Percentiles rank a stretch among this genome's conserved stretches.
Evolutionary conservation across 2,888 invertebrate genomes (phyloP).

Genomic region (Ochropacha duplaris): DNA sequence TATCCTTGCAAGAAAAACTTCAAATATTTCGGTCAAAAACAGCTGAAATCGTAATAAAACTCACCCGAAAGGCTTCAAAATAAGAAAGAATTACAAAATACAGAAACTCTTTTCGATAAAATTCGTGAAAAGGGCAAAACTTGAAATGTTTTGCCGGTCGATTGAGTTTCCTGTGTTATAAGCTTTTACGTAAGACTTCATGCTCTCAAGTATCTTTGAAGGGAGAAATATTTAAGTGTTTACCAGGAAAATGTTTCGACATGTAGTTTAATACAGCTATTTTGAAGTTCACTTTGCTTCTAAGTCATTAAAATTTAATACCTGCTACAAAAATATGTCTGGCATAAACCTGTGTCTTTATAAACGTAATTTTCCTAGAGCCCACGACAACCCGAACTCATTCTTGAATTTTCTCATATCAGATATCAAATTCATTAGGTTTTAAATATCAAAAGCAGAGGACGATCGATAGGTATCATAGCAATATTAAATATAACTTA

Average conservation of each 20-base stretch:
- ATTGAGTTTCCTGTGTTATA: conserved; percentile 22
- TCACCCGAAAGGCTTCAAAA: conserved; percentile 18
- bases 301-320: too few species aligned
- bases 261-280: too few species aligned
- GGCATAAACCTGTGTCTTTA: too few species aligned
- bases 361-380: too few species aligned
- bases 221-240: neutral
- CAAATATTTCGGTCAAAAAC: neutral
- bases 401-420: too few species aligned
- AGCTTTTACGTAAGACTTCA: conserved; percentile 4
- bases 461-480: too few species aligned
- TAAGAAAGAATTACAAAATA: conserved; percentile 11
- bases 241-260: neutral
- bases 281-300: too few species aligned
- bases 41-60: neutral
- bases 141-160: conserved; percentile 26
- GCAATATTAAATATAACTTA: too few species aligned
- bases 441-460: neutral
- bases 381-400: too few species aligned
- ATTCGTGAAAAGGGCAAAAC: conserved; percentile 9
- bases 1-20: too few species aligned
- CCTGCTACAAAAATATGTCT: too few species aligned
- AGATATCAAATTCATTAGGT: too few species aligned
- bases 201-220: neutral
- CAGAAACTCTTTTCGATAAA: neutral